Conservation (phyloP, 2,888 invertebrate species). For the Parnassius apollo region DNA sequence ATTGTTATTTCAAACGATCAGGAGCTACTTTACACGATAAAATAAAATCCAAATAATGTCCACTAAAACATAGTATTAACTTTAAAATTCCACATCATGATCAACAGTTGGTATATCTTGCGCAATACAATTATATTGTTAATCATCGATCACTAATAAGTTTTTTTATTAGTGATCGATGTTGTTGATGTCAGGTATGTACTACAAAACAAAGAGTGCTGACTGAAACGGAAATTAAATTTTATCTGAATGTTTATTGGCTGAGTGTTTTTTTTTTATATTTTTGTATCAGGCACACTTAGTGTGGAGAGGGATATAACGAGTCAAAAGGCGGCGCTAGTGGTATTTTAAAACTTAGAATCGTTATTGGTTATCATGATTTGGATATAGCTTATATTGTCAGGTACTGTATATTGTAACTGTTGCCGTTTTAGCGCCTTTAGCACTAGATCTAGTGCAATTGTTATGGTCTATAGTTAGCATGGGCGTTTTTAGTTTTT, state of each 20-base stretch:
- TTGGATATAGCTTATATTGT: too few relatives aligned
- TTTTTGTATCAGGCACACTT: conserved; percentile 28
- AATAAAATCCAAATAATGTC: conserved; percentile 21
- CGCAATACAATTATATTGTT: conserved; percentile 53
- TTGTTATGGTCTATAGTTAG: too few relatives aligned
- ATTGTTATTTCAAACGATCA: conserved; percentile 56
- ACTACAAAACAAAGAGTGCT: conserved; percentile 70
- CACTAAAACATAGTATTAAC: conserved; percentile 2
- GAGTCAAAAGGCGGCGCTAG: too few relatives aligned
- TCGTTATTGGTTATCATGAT: too few relatives aligned
- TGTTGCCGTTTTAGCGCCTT: too few relatives aligned
- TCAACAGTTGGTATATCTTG: conserved; percentile 15
- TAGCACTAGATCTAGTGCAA: too few relatives aligned
- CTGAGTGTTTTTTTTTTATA: conserved; percentile 48
- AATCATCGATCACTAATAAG: conserved; percentile 34
- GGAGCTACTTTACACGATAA: conserved; percentile 45
- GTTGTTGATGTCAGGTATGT: conserved; percentile 23
- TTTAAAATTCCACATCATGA: conserved; percentile 8
- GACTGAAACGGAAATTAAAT: conserved; percentile 66
- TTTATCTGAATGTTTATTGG: conserved; percentile 54
- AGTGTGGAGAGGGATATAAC: conserved; percentile 36
- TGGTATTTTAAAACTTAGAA: too few relatives aligned
- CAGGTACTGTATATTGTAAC: too few relatives aligned
- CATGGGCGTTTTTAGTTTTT: too few relatives aligned
- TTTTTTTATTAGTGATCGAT: too few relatives aligned